Percentiles rank a stretch among this genome's conserved stretches.
Conservation (phyloP, 2,797 vertebrate species). For the Argyrosomus regius region DNA sequence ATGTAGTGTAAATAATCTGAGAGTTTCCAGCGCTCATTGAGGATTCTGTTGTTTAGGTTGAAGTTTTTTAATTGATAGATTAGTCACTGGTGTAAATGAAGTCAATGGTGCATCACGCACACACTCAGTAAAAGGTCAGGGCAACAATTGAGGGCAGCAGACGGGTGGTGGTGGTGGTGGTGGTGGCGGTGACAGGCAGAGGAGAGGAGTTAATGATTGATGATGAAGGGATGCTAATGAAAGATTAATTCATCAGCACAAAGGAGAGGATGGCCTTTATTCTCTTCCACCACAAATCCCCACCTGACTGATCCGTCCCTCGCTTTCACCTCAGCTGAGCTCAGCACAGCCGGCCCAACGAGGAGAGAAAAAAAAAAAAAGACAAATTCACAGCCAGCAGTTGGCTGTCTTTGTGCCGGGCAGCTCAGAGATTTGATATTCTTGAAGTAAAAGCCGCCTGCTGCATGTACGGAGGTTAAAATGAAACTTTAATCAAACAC, state of each 20-base stretch:
- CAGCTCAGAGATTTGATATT: neutral
- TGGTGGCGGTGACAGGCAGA: constrained; percentile 53
- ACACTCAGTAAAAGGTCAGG: constrained; percentile 76
- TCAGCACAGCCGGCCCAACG: neutral
- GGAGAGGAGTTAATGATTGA: constrained; percentile 87
- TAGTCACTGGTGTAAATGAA: constrained; percentile 22
- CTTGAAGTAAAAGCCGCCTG: neutral
- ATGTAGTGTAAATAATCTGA: neutral
- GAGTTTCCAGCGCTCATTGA: neutral
- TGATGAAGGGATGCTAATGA: constrained; percentile 85
- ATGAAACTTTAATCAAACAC: neutral
- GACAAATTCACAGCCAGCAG: neutral
- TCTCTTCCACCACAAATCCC: constrained; percentile 34
- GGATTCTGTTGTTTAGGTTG: constrained; percentile 16
- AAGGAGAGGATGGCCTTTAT: constrained; percentile 45
- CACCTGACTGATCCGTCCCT: constrained; percentile 29
- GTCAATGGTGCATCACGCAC: constrained; percentile 33
- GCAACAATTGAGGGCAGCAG: constrained; percentile 71
- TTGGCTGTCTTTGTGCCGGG: neutral
- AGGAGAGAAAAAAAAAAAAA: neutral
- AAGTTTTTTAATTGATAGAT: constrained; percentile 26
- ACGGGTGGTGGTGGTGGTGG: neutral
- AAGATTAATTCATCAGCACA: constrained; percentile 85
- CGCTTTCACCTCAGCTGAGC: constrained; percentile 23
- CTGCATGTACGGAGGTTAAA: neutral